phyloP scores from a whole-genome alignment of 2,113 vertebrate species.

The Psophia crepitans region DNA sequence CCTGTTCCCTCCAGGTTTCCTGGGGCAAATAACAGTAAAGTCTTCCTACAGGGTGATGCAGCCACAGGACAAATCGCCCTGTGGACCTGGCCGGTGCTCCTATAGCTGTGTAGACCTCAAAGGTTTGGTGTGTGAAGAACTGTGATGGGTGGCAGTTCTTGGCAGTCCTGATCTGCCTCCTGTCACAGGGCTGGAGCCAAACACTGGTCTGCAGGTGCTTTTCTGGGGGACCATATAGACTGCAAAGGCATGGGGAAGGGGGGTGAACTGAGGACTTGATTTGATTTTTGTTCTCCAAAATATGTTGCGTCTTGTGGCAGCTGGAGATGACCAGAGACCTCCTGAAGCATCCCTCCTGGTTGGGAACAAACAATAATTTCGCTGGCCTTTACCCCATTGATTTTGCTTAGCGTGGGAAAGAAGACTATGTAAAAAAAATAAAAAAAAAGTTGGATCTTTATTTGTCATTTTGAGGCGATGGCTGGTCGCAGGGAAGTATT shows the following conservation, averaged over 20 bases:
- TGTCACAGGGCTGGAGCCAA: background rate
- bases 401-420: background rate
- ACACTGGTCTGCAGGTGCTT: background rate
- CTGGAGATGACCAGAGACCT: background rate
- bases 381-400: rapidly evolving
- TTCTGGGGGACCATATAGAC: background rate
- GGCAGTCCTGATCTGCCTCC: background rate
- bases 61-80: background rate
- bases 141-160: background rate
- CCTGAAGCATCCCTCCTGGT: background rate
- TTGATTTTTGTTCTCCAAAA: background rate
- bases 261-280: background rate
- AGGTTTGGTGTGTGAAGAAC: background rate
- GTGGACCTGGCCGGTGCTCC: background rate
- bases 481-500: background rate
- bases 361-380: background rate
- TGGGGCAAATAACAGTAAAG: background rate
- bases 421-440: background rate
- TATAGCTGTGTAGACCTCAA: background rate
- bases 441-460: background rate
- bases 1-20: background rate
- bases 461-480: background rate
- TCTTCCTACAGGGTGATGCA: background rate
- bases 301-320: background rate
- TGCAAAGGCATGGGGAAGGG: background rate